A percentile compares a stretch with the other conserved stretches of the same genome.
Evolutionary conservation across 2,888 invertebrate genomes (phyloP).

Genomic region (Xylota sylvarum): DNA sequence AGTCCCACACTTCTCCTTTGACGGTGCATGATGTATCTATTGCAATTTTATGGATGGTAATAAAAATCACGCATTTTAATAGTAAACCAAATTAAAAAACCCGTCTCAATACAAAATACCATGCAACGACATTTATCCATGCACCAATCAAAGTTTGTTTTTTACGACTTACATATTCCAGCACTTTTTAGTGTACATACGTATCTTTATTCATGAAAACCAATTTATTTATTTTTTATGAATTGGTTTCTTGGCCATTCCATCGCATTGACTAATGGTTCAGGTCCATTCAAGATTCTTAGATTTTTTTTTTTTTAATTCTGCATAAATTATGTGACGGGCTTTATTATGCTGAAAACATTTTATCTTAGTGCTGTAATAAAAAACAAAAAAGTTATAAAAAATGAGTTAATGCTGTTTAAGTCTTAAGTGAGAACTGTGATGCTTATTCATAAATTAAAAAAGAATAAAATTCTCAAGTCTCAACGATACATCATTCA

Average conservation of each 20-base stretch:
- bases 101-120: not conserved
- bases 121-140: not conserved
- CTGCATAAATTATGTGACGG: not conserved
- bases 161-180: not conserved
- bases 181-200: too few species aligned
- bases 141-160: not conserved
- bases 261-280: too few species aligned
- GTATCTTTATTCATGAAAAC: not conserved
- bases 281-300: not conserved
- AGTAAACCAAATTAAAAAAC: constrained; percentile 2
- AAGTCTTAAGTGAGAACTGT: not conserved
- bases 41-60: not conserved
- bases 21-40: not conserved
- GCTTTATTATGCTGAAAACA: not conserved
- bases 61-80: constrained; percentile 7
- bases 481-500: too few species aligned
- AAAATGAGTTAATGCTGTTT: not conserved
- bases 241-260: not conserved
- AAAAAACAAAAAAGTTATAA: too few species aligned
- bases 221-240: constrained; percentile 4
- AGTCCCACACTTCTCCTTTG: too few species aligned
- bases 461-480: not conserved
- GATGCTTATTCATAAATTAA: not conserved
- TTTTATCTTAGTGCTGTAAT: not conserved
- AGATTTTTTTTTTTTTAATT: not conserved